Percentiles rank a stretch among this genome's conserved stretches.
phyloP scores from a whole-genome alignment of 2,113 vertebrate genomes.

The Phasianus colchicus region DNA sequence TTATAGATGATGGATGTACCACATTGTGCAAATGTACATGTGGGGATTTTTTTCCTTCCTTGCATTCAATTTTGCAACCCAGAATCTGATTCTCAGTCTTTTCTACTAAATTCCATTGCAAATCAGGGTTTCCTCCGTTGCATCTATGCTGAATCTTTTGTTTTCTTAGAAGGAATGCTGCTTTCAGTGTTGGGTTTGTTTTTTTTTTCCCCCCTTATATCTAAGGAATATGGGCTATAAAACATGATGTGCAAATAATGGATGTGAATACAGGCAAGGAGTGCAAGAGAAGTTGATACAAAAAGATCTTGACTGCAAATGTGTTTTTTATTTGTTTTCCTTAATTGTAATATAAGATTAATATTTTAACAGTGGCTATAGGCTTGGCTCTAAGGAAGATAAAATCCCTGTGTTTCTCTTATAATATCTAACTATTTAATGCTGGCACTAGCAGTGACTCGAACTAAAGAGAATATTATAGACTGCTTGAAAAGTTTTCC shows the following conservation, averaged over 20 bases:
- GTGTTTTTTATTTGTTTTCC: not conserved
- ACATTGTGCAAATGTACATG: not conserved
- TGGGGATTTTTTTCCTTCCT: not conserved
- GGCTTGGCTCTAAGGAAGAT: not conserved
- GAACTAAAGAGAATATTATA: not conserved
- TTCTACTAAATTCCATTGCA: not conserved
- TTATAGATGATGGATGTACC: not conserved
- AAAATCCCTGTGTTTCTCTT: not conserved
- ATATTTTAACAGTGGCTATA: not conserved
- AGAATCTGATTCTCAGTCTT: not conserved
- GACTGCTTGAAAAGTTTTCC: not conserved
- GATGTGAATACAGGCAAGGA: not conserved
- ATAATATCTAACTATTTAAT: not conserved
- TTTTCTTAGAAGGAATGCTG: not conserved
- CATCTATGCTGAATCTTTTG: not conserved
- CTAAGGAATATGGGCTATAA: not conserved
- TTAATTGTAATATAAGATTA: rapidly evolving
- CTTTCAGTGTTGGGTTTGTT: rapidly evolving
- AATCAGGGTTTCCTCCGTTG: not conserved
- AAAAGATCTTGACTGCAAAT: not conserved
- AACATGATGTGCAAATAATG: not conserved
- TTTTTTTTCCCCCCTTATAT: not conserved
- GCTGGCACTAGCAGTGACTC: not conserved
- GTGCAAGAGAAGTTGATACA: not conserved
- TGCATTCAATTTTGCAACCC: not conserved